These are phyloP conservation scores for Ctenopoma multispine DNA, from an alignment of 2,797 vertebrate species.

Conservation along the genomic window DNA sequence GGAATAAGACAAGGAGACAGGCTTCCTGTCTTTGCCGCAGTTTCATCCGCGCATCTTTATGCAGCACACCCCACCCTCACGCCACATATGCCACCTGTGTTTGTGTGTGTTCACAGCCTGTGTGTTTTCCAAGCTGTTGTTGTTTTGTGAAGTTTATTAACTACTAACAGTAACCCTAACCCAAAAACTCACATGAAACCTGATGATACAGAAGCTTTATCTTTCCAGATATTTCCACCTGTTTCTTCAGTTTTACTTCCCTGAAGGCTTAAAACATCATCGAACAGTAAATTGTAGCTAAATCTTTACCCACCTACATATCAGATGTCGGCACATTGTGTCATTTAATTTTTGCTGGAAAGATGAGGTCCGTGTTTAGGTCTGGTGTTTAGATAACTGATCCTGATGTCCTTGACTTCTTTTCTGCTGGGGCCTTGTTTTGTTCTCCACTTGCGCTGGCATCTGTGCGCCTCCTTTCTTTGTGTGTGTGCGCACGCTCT, in stretches of 20 bases:
- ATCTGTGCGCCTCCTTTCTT: slow-evolving; percentile 55
- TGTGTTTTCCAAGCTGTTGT: slow-evolving; percentile 43
- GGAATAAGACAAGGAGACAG: slow-evolving; percentile 43
- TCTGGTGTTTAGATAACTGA: slow-evolving; percentile 19
- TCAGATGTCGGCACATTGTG: not conserved
- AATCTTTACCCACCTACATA: not conserved
- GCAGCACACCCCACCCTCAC: slow-evolving; percentile 73
- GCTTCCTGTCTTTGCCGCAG: slow-evolving; percentile 68
- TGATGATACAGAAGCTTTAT: not conserved
- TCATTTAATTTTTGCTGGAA: slow-evolving; percentile 6
- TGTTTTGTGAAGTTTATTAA: slow-evolving; percentile 50
- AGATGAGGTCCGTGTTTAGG: slow-evolving; percentile 11
- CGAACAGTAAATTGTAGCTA: not conserved
- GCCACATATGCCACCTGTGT: slow-evolving; percentile 60
- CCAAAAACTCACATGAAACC: slow-evolving; percentile 38
- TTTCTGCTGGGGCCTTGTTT: slow-evolving; percentile 49
- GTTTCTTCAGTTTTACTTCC: no score
- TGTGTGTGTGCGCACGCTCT: slow-evolving; percentile 11
- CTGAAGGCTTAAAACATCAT: not conserved
- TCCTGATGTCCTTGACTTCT: slow-evolving; percentile 46
- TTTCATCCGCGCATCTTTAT: slow-evolving; percentile 79
- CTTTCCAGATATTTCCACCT: not conserved
- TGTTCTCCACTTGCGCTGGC: slow-evolving; percentile 46
- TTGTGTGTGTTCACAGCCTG: slow-evolving; percentile 47
- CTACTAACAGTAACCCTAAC: slow-evolving; percentile 63